Evolutionary conservation across 2,888 invertebrate species (phyloP).

Genomic region (Amphipyra berbera): DNA sequence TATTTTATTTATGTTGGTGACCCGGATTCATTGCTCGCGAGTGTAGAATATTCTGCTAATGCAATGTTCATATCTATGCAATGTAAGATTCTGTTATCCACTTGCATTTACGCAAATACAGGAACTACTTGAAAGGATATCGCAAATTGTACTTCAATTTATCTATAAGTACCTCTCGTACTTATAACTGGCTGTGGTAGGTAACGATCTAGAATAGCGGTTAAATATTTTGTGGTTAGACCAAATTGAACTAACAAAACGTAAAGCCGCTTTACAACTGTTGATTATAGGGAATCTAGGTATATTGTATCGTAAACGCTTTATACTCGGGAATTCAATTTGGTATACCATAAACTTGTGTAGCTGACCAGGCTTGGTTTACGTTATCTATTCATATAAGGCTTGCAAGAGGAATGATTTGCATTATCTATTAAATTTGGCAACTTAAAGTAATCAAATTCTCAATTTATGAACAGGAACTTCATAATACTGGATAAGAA

Average conservation of each 20-base stretch:
- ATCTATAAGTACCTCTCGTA: slow-evolving; percentile 18
- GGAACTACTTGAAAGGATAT: slow-evolving; percentile 8
- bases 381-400: slow-evolving; percentile 4
- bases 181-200: slow-evolving; percentile 12
- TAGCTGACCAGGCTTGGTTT: slow-evolving; percentile 2
- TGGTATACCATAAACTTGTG: slow-evolving; percentile 11
- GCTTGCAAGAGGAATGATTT: slow-evolving; percentile 9
- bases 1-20: too few species aligned
- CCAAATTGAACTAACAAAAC: slow-evolving; percentile 51
- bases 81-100: not conserved
- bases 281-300: slow-evolving; percentile 33
- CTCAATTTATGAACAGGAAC: slow-evolving; percentile 2
- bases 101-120: not conserved
- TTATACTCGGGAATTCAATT: slow-evolving; percentile 30
- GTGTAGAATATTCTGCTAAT: not conserved
- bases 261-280: slow-evolving; percentile 34
- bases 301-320: slow-evolving; percentile 20
- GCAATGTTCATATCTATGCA: not conserved
- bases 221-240: slow-evolving; percentile 41
- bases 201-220: slow-evolving; percentile 28
- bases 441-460: slow-evolving; percentile 1
- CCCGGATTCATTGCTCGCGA: too few species aligned
- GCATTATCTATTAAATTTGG: not conserved
- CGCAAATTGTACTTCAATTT: slow-evolving; percentile 23
- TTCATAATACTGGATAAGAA: slow-evolving; percentile 1